phyloP scores from a whole-genome alignment of 64 coral and sea anemone genomes.

The Anthopleura sola region DNA sequence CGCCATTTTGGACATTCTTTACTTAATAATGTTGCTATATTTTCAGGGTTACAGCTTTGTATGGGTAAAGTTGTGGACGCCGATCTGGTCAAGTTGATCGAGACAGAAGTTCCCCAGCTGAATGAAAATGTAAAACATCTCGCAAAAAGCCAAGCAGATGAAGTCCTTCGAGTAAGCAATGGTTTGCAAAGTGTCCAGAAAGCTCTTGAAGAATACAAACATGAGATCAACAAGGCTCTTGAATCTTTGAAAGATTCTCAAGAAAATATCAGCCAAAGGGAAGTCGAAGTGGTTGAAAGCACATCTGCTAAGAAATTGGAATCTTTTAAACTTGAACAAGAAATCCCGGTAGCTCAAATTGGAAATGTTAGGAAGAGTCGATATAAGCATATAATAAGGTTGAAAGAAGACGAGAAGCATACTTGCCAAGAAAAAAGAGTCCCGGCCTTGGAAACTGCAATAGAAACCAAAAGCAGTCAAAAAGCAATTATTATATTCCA shows the following conservation, averaged over 20 bases:
- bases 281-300: not conserved
- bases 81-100: too few relatives aligned
- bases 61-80: constrained; percentile 53
- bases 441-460: constrained; percentile 16
- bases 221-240: too few relatives aligned
- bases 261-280: not conserved
- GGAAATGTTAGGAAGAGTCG: not conserved
- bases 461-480: not conserved
- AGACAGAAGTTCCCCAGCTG: too few relatives aligned
- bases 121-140: too few relatives aligned
- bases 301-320: not conserved
- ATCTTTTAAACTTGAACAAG: not conserved
- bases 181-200: constrained; percentile 26
- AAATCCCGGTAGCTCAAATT: not conserved
- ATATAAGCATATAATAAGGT: constrained; percentile 29
- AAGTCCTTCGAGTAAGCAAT: constrained; percentile 18
- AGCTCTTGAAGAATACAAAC: not conserved
- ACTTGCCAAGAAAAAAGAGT: constrained; percentile 29
- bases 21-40: not conserved
- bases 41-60: constrained; percentile 53
- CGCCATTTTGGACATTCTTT: too few relatives aligned
- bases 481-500: constrained; percentile 21
- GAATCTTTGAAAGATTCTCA: not conserved
- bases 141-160: constrained; percentile 26
- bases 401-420: constrained; percentile 9